phyloP scores from a whole-genome alignment of 2,888 invertebrate genomes.

The Muschampia plurimacula region DNA sequence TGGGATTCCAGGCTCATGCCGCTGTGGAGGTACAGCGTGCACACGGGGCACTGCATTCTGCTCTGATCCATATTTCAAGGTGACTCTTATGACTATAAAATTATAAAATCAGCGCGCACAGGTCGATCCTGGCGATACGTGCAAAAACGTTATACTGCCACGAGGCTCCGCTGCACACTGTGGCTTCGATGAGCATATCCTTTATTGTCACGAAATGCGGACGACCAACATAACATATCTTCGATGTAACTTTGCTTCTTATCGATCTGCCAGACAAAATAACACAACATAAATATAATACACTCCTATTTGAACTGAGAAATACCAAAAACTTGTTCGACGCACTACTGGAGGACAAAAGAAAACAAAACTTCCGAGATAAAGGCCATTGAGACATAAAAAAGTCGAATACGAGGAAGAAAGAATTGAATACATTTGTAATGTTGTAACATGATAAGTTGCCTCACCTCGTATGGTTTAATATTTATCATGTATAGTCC shows the following conservation, averaged over 20 bases:
- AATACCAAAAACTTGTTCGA: conserved; percentile 72
- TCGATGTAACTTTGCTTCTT: conserved; percentile 72
- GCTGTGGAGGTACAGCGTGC: conserved; percentile 92
- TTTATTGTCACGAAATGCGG: conserved; percentile 71
- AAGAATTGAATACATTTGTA: conserved; percentile 62
- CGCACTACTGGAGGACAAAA: conserved; percentile 79
- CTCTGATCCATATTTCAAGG: conserved; percentile 73
- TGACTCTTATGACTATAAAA: conserved; percentile 47
- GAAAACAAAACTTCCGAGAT: conserved; percentile 82
- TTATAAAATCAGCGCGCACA: conserved; percentile 48
- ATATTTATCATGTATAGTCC: conserved; percentile 73
- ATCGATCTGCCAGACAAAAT: conserved; percentile 83
- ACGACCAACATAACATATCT: conserved; percentile 74
- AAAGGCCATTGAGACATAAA: conserved; percentile 85
- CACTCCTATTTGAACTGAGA: conserved; percentile 60
- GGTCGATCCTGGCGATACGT: conserved; percentile 50
- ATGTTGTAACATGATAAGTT: conserved; percentile 49
- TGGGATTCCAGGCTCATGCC: conserved; percentile 93
- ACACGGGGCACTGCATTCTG: conserved; percentile 90
- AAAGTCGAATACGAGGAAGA: conserved; percentile 71
- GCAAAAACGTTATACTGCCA: conserved; percentile 56
- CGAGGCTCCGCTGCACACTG: conserved; percentile 63
- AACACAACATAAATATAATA: conserved; percentile 67
- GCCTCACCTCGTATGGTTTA: conserved; percentile 63
- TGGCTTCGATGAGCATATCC: conserved; percentile 77